These are phyloP conservation scores for Spicauda simplicius DNA, from an alignment of 2,888 invertebrate genomes.

Conservation along the genomic window DNA sequence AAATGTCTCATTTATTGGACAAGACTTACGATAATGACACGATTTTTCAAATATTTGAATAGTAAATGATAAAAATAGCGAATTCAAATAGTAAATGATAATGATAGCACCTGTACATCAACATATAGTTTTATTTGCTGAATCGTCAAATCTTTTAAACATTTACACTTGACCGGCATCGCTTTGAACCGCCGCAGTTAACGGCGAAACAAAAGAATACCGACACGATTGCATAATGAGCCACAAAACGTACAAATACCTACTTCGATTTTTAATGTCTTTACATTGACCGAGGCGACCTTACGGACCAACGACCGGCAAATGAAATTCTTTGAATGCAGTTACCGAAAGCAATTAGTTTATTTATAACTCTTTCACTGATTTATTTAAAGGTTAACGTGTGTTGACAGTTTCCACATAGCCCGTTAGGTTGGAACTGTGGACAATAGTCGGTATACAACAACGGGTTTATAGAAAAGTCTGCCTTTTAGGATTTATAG, in stretches of 20 bases:
- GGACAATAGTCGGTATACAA: too few relatives aligned
- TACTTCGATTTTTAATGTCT: slow-evolving; percentile 34
- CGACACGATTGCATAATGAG: slow-evolving; percentile 36
- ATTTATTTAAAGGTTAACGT: slow-evolving; percentile 4
- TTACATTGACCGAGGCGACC: slow-evolving; percentile 25
- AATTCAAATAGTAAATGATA: too few relatives aligned
- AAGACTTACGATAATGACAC: too few relatives aligned
- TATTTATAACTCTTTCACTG: slow-evolving; percentile 15
- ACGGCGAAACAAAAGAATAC: slow-evolving; percentile 34
- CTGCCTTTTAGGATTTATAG: too few relatives aligned
- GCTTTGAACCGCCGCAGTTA: slow-evolving; percentile 29
- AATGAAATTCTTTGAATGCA: slow-evolving; percentile 31
- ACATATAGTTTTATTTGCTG: background rate
- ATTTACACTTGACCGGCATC: slow-evolving; percentile 11
- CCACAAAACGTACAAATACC: slow-evolving; percentile 5
- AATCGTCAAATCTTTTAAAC: slow-evolving; percentile 7
- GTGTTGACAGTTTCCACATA: too few relatives aligned
- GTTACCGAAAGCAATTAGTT: slow-evolving; percentile 12
- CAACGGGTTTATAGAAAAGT: too few relatives aligned
- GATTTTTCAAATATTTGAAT: too few relatives aligned
- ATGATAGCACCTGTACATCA: background rate
- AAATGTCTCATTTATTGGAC: too few relatives aligned
- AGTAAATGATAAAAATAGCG: too few relatives aligned
- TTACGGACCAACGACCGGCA: slow-evolving; percentile 20
- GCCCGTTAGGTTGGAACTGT: too few relatives aligned